phyloP scores from a whole-genome alignment of 2,888 invertebrate species.

The Ceratothoa steindachneri region DNA sequence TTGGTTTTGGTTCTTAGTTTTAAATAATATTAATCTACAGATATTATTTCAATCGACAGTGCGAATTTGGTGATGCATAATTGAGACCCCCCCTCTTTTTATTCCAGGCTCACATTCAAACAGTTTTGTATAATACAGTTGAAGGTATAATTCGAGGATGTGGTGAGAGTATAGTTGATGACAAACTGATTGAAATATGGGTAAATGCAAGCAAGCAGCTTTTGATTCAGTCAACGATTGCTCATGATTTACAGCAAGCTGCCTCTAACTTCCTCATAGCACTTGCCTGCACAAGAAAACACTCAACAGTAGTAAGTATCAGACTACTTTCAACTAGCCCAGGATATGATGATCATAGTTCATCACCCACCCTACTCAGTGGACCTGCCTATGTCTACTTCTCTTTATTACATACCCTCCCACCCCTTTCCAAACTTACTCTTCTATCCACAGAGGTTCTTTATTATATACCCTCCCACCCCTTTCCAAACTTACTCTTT shows the following conservation, averaged over 20 bases:
- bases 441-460: too few relatives aligned
- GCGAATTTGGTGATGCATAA: not conserved
- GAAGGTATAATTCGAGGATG: slow-evolving; percentile 34
- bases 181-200: slow-evolving; percentile 25
- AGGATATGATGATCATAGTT: too few relatives aligned
- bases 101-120: slow-evolving; percentile 31
- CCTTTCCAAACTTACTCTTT: too few relatives aligned
- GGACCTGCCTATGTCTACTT: too few relatives aligned
- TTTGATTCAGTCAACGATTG: slow-evolving; percentile 26
- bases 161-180: slow-evolving; percentile 26
- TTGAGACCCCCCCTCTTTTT: not conserved
- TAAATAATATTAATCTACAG: too few relatives aligned
- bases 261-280: slow-evolving; percentile 32
- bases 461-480: too few relatives aligned
- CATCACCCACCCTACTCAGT: too few relatives aligned
- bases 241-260: slow-evolving; percentile 35
- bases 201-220: slow-evolving; percentile 24
- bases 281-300: slow-evolving; percentile 19
- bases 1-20: too few relatives aligned
- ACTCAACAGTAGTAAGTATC: slow-evolving; percentile 31
- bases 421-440: too few relatives aligned
- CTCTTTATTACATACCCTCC: too few relatives aligned
- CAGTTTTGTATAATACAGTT: slow-evolving; percentile 32
- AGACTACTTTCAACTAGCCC: too few relatives aligned
- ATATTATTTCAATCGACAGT: not conserved